Conservation (phyloP, 2,113 vertebrate species). For the Pseudois nayaur region DNA sequence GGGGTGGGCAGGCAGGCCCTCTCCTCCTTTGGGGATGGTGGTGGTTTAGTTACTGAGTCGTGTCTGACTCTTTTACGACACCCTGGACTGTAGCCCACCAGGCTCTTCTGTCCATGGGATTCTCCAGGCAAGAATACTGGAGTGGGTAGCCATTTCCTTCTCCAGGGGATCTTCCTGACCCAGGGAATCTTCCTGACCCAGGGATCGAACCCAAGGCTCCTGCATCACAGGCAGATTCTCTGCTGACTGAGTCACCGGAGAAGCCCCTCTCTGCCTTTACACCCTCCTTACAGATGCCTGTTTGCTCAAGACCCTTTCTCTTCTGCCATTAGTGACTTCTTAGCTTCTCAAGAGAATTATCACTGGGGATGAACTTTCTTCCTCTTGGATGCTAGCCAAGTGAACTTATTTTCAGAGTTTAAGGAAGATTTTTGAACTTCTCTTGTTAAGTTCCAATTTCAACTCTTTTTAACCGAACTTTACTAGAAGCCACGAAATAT, state of each 20-base stretch:
- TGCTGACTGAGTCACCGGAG: background rate
- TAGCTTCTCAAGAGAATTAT: background rate
- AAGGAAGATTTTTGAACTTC: background rate
- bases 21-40: background rate
- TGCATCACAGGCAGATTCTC: background rate
- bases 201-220: background rate
- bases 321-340: background rate
- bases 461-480: background rate
- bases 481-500: background rate
- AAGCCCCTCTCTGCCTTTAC: background rate
- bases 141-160: background rate
- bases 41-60: background rate
- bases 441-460: background rate
- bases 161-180: background rate
- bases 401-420: background rate
- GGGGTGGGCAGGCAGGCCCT: background rate
- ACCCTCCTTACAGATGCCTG: background rate
- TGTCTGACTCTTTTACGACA: background rate
- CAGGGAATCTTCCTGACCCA: background rate
- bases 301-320: background rate
- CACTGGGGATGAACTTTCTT: slow-evolving; percentile 10
- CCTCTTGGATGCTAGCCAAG: slow-evolving; percentile 7
- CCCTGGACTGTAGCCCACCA: background rate
- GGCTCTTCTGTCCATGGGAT: background rate
- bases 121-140: background rate